Conservation (phyloP, 2,888 invertebrate species). For the Taenaris catops region DNA sequence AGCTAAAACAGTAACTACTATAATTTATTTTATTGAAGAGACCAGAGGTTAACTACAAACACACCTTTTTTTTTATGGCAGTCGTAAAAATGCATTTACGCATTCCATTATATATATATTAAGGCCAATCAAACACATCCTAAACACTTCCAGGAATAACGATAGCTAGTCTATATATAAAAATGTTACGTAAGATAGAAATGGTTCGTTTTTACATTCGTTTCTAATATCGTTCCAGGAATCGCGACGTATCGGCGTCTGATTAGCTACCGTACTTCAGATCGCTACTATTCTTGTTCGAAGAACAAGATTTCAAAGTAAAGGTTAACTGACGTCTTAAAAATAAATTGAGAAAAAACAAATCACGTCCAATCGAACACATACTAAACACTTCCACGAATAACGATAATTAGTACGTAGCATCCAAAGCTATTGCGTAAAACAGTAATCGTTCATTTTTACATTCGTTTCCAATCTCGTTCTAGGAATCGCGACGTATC, state of each 20-base stretch:
- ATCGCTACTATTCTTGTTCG: slow-evolving; percentile 61
- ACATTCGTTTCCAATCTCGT: slow-evolving; percentile 26
- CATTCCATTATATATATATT: no score
- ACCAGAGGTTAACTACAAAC: no score
- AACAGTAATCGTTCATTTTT: slow-evolving; percentile 15
- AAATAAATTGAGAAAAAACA: neutral
- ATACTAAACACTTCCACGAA: slow-evolving; percentile 3
- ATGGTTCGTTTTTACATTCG: slow-evolving; percentile 16
- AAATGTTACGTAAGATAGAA: slow-evolving; percentile 1
- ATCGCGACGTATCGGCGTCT: slow-evolving; percentile 51
- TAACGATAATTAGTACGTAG: slow-evolving; percentile 3
- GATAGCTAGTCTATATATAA: slow-evolving; percentile 2
- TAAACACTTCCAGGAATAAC: slow-evolving; percentile 2
- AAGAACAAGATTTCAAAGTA: no score
- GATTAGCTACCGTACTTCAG: slow-evolving; percentile 56
- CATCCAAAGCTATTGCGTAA: slow-evolving; percentile 2
- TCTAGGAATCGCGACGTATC: slow-evolving; percentile 55
- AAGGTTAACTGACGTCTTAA: no score
- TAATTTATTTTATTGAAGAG: no score
- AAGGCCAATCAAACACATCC: no score
- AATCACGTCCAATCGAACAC: neutral
- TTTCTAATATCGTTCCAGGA: slow-evolving; percentile 40
- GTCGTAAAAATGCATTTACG: no score
- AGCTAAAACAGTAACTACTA: no score
- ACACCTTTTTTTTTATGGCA: no score